A percentile compares a stretch with the other conserved stretches of the same genome.
Conservation (phyloP, 1,140 invertebrate species). For the Drosophila cardini region DNA sequence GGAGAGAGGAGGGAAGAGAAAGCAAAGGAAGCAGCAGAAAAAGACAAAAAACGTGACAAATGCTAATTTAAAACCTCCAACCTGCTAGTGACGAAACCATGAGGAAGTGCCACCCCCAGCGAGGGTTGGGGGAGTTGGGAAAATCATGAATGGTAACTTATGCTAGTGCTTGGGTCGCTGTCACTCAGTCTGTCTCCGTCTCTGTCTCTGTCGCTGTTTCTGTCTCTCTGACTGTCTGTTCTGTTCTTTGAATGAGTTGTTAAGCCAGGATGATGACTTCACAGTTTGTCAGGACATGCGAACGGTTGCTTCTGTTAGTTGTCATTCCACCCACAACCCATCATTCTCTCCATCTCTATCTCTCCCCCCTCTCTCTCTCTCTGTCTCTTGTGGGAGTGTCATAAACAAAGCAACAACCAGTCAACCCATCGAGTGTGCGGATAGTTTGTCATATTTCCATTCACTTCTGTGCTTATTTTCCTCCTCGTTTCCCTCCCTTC, state of each 20-base stretch:
- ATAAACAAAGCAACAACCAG: slow-evolving; percentile 34
- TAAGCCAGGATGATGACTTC: slow-evolving; percentile 83
- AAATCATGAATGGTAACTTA: slow-evolving; percentile 79
- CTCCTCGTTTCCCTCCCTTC: too few relatives aligned
- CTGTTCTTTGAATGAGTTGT: slow-evolving; percentile 79
- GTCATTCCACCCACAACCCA: not conserved
- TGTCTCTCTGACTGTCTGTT: slow-evolving; percentile 16
- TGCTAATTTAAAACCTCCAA: slow-evolving; percentile 82
- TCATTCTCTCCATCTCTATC: not conserved
- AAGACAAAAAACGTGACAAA: slow-evolving; percentile 76
- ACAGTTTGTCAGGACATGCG: slow-evolving; percentile 81
- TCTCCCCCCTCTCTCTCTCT: not conserved
- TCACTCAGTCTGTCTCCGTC: slow-evolving; percentile 6
- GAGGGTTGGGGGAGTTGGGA: slow-evolving; percentile 15
- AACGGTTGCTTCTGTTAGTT: slow-evolving; percentile 42
- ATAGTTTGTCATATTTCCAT: slow-evolving; percentile 66
- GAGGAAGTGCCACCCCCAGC: slow-evolving; percentile 1
- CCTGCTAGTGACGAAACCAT: not conserved
- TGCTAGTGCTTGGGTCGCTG: slow-evolving; percentile 50
- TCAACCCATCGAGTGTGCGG: slow-evolving; percentile 34
- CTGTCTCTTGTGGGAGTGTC: slow-evolving; percentile 17
- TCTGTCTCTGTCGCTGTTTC: slow-evolving; percentile 20
- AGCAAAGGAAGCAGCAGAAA: not conserved
- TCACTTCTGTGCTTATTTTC: not conserved
- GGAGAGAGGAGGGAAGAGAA: slow-evolving; percentile 3